Conservation (phyloP, 2,888 invertebrate species). For the Beris chalybata region DNA sequence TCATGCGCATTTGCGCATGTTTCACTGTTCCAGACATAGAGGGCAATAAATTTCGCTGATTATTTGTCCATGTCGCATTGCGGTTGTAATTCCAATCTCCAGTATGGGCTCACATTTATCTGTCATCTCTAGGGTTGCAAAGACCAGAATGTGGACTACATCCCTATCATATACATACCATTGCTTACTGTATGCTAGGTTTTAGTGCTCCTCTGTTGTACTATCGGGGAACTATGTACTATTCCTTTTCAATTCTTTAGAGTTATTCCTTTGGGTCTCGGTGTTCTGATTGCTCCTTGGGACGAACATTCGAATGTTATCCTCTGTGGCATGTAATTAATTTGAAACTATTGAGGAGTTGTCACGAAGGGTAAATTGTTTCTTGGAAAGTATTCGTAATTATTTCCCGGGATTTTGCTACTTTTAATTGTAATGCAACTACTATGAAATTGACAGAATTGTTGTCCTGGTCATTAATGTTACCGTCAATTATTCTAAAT, state of each 20-base stretch:
- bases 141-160: constrained; percentile 2
- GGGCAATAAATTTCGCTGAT: constrained; percentile 33
- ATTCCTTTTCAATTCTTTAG: neutral
- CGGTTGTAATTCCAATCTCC: constrained; percentile 34
- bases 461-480: too few species aligned
- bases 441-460: too few species aligned
- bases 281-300: neutral
- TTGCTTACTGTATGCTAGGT: neutral
- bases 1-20: constrained; percentile 33
- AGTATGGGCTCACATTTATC: constrained; percentile 24
- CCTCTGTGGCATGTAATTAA: constrained; percentile 10
- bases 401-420: too few species aligned
- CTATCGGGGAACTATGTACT: neutral
- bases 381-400: neutral
- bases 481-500: too few species aligned
- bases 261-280: neutral
- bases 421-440: too few species aligned
- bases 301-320: neutral
- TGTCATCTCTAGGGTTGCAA: constrained; percentile 25
- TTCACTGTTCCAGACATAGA: constrained; percentile 14
- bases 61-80: constrained; percentile 35
- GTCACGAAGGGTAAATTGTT: constrained; percentile 3
- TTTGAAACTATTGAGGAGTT: constrained; percentile 16
- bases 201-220: neutral
- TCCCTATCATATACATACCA: neutral